Percentiles rank a stretch among this genome's conserved stretches.
Evolutionary conservation across 1,140 invertebrate species (phyloP).

Genomic region (Augochlora pura): DNA sequence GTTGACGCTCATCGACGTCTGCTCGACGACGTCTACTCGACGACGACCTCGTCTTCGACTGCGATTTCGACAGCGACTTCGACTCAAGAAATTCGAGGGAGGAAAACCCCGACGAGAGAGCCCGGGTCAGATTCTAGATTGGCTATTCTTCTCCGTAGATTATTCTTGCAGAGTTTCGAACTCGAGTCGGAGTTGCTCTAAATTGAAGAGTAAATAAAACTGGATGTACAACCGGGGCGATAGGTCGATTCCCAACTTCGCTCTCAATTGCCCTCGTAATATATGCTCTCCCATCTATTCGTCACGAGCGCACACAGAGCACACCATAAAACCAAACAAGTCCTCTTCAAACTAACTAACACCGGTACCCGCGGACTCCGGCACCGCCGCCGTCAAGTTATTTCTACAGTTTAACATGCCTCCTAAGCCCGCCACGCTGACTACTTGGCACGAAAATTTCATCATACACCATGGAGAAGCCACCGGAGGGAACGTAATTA

Average conservation of each 20-base stretch:
- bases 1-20: no score
- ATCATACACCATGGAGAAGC: background rate
- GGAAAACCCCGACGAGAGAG: background rate
- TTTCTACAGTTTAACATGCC: background rate
- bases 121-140: background rate
- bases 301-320: background rate
- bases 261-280: background rate
- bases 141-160: background rate
- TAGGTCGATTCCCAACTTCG: background rate
- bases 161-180: background rate
- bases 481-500: background rate
- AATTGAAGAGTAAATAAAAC: constrained; percentile 2
- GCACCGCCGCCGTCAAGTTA: background rate
- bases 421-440: background rate
- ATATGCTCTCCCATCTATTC: background rate
- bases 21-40: no score
- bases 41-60: no score
- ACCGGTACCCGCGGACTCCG: background rate
- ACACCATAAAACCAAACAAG: background rate
- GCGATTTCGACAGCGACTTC: no score
- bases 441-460: background rate
- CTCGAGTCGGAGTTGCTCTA: background rate
- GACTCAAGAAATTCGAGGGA: no score
- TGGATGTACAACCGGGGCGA: background rate
- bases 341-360: constrained; percentile 5